phyloP scores from a whole-genome alignment of 2,113 vertebrate genomes.

The Amblyornis subalaris region DNA sequence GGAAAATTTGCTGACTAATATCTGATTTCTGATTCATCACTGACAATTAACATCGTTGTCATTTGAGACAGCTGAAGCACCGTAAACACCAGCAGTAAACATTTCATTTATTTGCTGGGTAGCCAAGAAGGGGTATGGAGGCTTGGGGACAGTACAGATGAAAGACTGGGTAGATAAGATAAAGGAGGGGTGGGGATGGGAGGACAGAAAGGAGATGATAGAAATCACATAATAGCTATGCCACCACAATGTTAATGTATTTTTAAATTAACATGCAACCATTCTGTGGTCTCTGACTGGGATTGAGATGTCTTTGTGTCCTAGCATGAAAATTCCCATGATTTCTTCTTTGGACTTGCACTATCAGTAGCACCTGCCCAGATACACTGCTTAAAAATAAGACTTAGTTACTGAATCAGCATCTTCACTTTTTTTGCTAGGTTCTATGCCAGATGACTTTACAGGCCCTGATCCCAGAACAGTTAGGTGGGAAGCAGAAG shows the following conservation, averaged over 20 bases:
- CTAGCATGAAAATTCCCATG: not conserved
- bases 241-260: not conserved
- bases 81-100: constrained; percentile 8
- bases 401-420: not conserved
- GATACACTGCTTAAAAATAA: not conserved
- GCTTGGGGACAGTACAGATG: not conserved
- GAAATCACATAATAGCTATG: not conserved
- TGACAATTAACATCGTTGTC: not conserved
- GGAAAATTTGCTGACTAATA: constrained; percentile 50
- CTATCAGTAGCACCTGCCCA: not conserved
- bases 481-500: not conserved
- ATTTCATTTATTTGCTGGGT: not conserved
- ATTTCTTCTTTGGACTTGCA: not conserved
- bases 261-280: not conserved
- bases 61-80: not conserved
- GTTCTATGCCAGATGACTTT: not conserved
- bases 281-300: not conserved
- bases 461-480: not conserved
- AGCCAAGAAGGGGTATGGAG: not conserved
- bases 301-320: not conserved
- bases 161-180: not conserved
- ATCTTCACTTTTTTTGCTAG: not conserved
- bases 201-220: not conserved
- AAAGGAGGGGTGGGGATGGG: not conserved
- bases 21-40: constrained; percentile 19